phyloP scores from a whole-genome alignment of 2,888 invertebrate species.

The Apamea monoglypha region DNA sequence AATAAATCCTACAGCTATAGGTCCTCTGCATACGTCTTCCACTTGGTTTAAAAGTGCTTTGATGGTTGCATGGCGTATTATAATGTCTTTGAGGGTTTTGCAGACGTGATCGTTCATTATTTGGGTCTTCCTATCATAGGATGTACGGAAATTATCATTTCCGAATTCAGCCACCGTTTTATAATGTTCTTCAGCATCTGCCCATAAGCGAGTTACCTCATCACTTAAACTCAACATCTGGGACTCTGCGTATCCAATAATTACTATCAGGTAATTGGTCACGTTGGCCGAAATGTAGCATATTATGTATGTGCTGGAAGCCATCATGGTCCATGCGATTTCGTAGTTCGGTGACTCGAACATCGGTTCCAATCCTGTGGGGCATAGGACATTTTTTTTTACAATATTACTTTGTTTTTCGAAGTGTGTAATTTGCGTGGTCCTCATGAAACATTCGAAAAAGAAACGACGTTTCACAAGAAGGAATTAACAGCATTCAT shows the following conservation, averaged over 20 bases:
- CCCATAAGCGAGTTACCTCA: constrained; percentile 57
- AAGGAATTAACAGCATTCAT: neutral
- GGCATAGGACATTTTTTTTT: neutral
- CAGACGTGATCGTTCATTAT: constrained; percentile 55
- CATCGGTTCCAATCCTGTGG: constrained; percentile 62
- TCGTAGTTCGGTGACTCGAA: constrained; percentile 60
- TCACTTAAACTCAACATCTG: constrained; percentile 55
- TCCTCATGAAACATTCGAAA: neutral
- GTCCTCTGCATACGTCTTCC: constrained; percentile 67
- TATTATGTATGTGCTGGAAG: constrained; percentile 16
- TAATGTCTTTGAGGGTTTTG: constrained; percentile 62
- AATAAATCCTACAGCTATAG: constrained; percentile 71
- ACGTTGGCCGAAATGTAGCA: constrained; percentile 56
- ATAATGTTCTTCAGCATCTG: constrained; percentile 53
- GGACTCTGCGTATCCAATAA: constrained; percentile 56
- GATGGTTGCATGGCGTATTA: constrained; percentile 66
- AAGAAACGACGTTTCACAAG: neutral
- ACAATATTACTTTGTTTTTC: neutral
- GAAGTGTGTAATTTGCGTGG: neutral
- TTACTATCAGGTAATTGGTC: constrained; percentile 55
- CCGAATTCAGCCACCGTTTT: constrained; percentile 6
- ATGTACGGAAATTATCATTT: neutral
- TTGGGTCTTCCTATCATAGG: constrained; percentile 7
- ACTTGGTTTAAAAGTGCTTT: constrained; percentile 66
- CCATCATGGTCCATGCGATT: constrained; percentile 39